These are phyloP conservation scores for Delia radicum DNA, from an alignment of 1,140 invertebrate genomes.

Conservation along the genomic window DNA sequence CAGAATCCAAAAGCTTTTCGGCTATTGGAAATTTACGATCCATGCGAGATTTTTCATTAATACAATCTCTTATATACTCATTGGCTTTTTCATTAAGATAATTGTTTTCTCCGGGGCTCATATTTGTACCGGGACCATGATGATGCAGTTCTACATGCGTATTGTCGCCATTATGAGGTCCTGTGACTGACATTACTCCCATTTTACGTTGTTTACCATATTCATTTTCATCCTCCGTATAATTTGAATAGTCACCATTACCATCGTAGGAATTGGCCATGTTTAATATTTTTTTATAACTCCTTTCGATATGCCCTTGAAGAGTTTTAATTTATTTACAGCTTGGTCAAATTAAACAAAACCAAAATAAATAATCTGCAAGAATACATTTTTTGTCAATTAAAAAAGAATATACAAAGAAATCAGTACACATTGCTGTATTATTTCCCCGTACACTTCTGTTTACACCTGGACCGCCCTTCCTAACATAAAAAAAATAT, in stretches of 20 bases:
- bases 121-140: constrained; percentile 2
- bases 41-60: constrained; percentile 73
- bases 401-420: not conserved
- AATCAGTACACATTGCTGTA: not conserved
- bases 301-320: too few relatives aligned
- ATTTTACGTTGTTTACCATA: constrained; percentile 58
- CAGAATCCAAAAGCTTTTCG: constrained; percentile 70
- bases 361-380: not conserved
- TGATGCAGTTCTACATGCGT: constrained; percentile 32
- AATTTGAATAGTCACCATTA: constrained; percentile 55
- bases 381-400: not conserved
- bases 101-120: constrained; percentile 34
- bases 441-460: not conserved
- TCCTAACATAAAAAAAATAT: not conserved
- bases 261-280: constrained; percentile 54
- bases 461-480: not conserved
- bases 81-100: constrained; percentile 67
- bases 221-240: constrained; percentile 60
- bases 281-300: not conserved
- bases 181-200: constrained; percentile 41
- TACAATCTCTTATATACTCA: constrained; percentile 73
- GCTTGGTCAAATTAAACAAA: too few relatives aligned
- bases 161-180: constrained; percentile 48
- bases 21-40: constrained; percentile 72
- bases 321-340: not conserved